Conservation (phyloP, 2,888 invertebrate genomes). For the Ophraella communa region DNA sequence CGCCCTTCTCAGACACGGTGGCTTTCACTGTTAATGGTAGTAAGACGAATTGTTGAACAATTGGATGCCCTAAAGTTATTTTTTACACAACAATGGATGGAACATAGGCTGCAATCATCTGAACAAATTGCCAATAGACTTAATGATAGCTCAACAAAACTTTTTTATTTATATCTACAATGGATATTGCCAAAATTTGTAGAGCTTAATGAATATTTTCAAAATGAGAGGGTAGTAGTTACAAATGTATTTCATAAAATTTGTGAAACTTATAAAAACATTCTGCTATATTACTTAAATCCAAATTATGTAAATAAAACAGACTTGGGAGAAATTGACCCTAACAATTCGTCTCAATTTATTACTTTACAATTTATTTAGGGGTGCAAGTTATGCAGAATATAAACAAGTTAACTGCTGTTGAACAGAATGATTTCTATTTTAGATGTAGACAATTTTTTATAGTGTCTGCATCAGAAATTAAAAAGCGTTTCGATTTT, state of each 20-base stretch:
- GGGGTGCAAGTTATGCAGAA: constrained; percentile 5
- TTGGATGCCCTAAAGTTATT: constrained; percentile 9
- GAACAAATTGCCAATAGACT: constrained; percentile 8
- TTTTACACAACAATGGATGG: constrained; percentile 8
- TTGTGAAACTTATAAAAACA: constrained; percentile 1
- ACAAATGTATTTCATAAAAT: not conserved
- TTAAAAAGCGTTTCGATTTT: constrained; percentile 16
- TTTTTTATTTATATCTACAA: constrained; percentile 3
- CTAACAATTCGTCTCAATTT: constrained; percentile 1
- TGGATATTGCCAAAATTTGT: constrained; percentile 22
- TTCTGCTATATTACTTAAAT: constrained; percentile 17
- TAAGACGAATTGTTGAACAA: constrained; percentile 13
- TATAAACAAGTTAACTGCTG: constrained; percentile 7
- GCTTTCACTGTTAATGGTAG: constrained; percentile 10
- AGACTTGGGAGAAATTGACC: constrained; percentile 10
- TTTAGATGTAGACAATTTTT: constrained; percentile 10
- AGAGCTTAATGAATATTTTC: not conserved
- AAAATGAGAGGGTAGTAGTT: not conserved
- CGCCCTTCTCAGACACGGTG: constrained; percentile 7
- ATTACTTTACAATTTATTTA: constrained; percentile 14
- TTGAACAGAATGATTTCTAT: constrained; percentile 14
- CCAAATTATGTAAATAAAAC: constrained; percentile 14
- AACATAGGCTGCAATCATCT: constrained; percentile 6
- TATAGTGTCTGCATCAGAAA: constrained; percentile 13
- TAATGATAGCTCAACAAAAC: not conserved